Base-by-base conservation (phyloP, 1,140 invertebrate genomes). In the Drosophila equinoxialis region DNA sequence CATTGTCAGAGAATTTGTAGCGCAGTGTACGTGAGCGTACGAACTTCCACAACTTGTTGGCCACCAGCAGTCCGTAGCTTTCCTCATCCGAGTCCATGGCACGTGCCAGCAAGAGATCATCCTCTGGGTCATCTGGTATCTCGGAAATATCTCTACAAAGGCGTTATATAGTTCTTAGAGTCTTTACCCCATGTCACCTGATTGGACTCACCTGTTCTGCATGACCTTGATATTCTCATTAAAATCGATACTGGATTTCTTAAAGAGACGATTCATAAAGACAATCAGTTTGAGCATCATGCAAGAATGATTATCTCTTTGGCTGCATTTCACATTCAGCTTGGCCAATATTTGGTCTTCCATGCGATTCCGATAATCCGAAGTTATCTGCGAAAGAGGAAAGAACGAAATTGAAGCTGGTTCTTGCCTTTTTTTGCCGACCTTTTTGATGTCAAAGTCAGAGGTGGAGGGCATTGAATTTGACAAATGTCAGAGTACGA, bases 231-330 rank as follows among this genome's bases (percentile, higher is more conserved):
- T 93, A 73, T 96, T 95, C 30, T 96, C 96, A 26, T 95, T 94
- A 4, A 96, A 85, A 80, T 96, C 95, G 74, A 97, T 94, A 55
- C 95, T 94, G 0, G 95, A 95, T 68, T 96, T 97, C 90, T 96
- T 96, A 85, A 97, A 92, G 79, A 97, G 93, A 59, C 95, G 93
- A 92, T 97, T 96, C 93, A 96, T 96, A 81, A 97, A 96, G 1
- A 95, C 95, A 3, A 96, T 95, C 67, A 96, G 90, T 91, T 97
- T 96, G 3, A 96, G 92, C 93, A 96, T 96, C 71, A 96, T 95
- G 82, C 96, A 97, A 14, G 96, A 95, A 33, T 95, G 95, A 10
- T 96, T 94, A 73, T 97, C 96, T 51, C 95, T 94, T 62, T 96
- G 94, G 1, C 94, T 94, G 81, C 96, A 97, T 92, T 96, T 96